Conservation (phyloP, 2,888 invertebrate species). For the Pterostichus niger region DNA sequence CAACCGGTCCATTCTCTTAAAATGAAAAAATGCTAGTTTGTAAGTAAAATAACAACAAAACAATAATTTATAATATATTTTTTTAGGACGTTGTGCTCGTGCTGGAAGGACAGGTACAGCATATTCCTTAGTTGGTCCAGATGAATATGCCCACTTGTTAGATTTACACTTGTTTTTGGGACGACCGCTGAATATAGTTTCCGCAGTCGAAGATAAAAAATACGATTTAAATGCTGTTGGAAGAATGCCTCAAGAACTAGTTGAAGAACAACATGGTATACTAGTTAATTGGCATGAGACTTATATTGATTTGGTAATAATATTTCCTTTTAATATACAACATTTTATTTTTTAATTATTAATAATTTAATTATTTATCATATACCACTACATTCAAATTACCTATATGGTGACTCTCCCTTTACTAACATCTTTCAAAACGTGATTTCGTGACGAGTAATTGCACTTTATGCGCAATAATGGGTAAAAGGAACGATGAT, state of each 20-base stretch:
- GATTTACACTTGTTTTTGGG: constrained; percentile 97
- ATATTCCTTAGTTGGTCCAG: constrained; percentile 92
- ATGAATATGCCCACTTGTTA: constrained; percentile 95
- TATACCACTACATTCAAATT: not conserved
- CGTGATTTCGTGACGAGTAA: too few species aligned
- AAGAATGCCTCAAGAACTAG: constrained; percentile 86
- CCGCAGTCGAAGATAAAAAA: constrained; percentile 74
- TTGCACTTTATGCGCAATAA: too few species aligned
- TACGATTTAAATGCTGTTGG: constrained; percentile 86
- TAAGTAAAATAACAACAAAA: too few species aligned
- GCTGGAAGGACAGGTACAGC: constrained; percentile 96
- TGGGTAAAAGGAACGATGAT: too few species aligned
- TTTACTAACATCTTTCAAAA: too few species aligned
- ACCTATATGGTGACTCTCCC: too few species aligned
- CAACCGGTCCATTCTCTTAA: too few species aligned
- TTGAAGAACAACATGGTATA: constrained; percentile 91
- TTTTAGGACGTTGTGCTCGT: constrained; percentile 92
- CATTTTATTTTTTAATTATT: not conserved
- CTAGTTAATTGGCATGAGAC: constrained; percentile 87
- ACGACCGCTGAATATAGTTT: constrained; percentile 82
- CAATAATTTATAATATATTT: constrained; percentile 31
- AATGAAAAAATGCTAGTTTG: too few species aligned
- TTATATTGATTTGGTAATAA: constrained; percentile 85
- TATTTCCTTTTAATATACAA: not conserved
- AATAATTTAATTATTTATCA: not conserved